Evolutionary conservation across 2,797 vertebrate genomes (phyloP).

Genomic region (Rhinophrynus dorsalis): DNA sequence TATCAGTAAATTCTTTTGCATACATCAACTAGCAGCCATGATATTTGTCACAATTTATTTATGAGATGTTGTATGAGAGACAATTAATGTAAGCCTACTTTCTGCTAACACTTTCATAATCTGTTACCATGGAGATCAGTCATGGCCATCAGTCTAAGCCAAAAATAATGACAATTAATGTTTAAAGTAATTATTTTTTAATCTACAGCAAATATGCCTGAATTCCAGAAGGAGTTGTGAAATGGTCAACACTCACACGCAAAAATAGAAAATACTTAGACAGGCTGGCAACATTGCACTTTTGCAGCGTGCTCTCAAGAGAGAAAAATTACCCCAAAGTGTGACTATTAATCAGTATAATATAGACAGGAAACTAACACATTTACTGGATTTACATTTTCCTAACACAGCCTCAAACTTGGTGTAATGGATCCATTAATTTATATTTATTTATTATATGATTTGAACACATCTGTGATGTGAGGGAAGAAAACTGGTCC

Average conservation of each 20-base stretch:
- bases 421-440: no score
- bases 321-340: background rate
- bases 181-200: constrained; percentile 11
- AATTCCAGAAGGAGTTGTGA: background rate
- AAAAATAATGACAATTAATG: background rate
- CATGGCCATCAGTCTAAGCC: background rate
- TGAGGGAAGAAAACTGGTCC: no score
- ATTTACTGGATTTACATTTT: no score
- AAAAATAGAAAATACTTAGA: background rate
- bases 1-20: background rate
- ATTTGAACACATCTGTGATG: no score
- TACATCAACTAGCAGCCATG: background rate
- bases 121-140: background rate
- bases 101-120: background rate
- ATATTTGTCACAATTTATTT: constrained; percentile 2
- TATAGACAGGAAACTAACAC: no score
- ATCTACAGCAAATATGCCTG: background rate
- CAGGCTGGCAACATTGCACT: background rate
- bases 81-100: constrained; percentile 2
- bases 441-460: no score
- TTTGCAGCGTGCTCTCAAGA: background rate
- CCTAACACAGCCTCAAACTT: no score
- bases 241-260: background rate
- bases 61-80: background rate
- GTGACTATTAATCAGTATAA: no score